A percentile compares a stretch with the other conserved stretches of the same genome.
These are phyloP conservation scores for Hippolais icterina DNA, from an alignment of 2,113 vertebrate genomes.

Conservation along the genomic window DNA sequence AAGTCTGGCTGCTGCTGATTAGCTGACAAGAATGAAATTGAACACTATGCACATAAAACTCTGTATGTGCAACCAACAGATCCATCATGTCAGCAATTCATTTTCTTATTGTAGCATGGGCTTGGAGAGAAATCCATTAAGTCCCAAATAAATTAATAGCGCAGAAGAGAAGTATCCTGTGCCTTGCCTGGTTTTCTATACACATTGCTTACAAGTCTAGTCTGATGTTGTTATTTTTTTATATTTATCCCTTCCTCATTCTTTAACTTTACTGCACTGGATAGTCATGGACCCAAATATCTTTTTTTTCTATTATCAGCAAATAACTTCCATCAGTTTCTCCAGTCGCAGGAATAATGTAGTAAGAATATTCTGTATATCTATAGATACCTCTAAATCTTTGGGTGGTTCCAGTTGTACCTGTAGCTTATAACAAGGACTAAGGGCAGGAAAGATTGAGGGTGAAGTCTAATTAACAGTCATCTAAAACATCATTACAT, in stretches of 20 bases:
- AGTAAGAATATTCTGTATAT: not conserved
- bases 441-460: not conserved
- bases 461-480: not conserved
- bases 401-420: not conserved
- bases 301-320: not conserved
- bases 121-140: conserved; percentile 40
- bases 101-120: conserved; percentile 46
- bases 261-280: not conserved
- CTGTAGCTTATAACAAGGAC: not conserved
- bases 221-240: not conserved
- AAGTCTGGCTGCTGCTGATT: conserved; percentile 62
- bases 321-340: not conserved
- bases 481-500: not conserved
- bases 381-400: not conserved
- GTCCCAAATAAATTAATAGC: conserved; percentile 27
- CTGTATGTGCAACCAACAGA: conserved; percentile 16
- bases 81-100: conserved; percentile 53
- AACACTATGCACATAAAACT: conserved; percentile 30
- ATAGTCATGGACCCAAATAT: not conserved
- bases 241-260: not conserved
- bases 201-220: not conserved
- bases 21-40: conserved; percentile 61
- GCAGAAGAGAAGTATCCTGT: not conserved
- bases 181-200: not conserved
- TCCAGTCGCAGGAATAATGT: not conserved